Conservation (phyloP, 2,797 vertebrate genomes). For the Spatula clypeata region DNA sequence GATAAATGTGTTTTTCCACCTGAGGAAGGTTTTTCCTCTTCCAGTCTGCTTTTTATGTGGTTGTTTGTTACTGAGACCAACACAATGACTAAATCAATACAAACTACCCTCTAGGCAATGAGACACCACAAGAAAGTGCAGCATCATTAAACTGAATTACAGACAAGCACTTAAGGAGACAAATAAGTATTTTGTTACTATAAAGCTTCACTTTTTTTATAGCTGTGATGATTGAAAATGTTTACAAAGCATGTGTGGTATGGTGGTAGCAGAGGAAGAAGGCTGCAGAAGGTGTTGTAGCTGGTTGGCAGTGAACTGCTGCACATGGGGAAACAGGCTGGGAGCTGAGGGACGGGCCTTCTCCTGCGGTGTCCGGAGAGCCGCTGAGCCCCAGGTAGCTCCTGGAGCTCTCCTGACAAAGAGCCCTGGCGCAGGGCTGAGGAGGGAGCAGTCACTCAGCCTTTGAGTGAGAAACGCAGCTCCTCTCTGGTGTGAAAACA, state of each 20-base stretch:
- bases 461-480: background rate
- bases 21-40: constrained; percentile 73
- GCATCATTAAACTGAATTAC: constrained; percentile 86
- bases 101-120: constrained; percentile 75
- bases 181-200: constrained; percentile 83
- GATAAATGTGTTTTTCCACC: constrained; percentile 70
- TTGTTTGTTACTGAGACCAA: constrained; percentile 79
- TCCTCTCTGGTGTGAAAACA: background rate
- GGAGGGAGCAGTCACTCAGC: background rate
- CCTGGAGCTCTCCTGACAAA: background rate
- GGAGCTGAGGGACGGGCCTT: background rate
- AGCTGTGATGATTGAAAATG: constrained; percentile 76
- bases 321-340: background rate
- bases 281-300: background rate
- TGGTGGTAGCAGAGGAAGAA: background rate
- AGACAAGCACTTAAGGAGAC: constrained; percentile 82
- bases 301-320: background rate
- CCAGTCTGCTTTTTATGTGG: constrained; percentile 77
- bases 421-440: background rate
- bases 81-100: constrained; percentile 85
- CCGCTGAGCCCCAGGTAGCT: background rate
- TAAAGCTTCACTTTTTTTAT: constrained; percentile 77
- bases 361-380: background rate
- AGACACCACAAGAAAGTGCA: constrained; percentile 78
- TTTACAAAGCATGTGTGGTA: constrained; percentile 60